A percentile compares a stretch with the other conserved stretches of the same genome.
phyloP scores from a whole-genome alignment of 1,140 invertebrate species.

The Lithobius niger region DNA sequence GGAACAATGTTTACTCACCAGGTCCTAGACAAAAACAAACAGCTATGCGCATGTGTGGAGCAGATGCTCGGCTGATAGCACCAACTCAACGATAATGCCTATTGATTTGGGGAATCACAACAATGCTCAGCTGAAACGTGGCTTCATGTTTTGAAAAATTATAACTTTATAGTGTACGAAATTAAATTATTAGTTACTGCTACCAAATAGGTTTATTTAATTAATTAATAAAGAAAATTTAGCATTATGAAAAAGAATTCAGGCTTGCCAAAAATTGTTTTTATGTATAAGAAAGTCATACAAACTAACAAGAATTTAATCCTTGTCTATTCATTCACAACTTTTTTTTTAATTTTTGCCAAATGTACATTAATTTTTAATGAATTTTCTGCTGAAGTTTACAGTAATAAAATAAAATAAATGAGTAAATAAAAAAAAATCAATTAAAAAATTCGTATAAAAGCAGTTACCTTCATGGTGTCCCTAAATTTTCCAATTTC shows the following conservation, averaged over 20 bases:
- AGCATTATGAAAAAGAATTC: neutral
- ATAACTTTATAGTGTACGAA: neutral
- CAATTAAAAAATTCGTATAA: neutral
- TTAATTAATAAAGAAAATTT: neutral
- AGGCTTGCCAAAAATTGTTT: too few species aligned
- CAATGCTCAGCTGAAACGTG: slow-evolving; percentile 17
- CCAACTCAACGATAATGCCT: slow-evolving; percentile 18
- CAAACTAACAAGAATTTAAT: too few species aligned
- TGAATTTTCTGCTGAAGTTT: neutral
- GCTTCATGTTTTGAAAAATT: too few species aligned
- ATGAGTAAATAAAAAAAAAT: neutral
- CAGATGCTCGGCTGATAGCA: slow-evolving; percentile 14
- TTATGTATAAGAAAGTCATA: too few species aligned
- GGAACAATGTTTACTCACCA: slow-evolving; percentile 16
- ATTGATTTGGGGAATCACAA: slow-evolving; percentile 20
- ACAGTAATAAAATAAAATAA: neutral
- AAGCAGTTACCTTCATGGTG: slow-evolving; percentile 75
- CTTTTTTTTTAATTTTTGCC: neutral
- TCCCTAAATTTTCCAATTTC: slow-evolving; percentile 96
- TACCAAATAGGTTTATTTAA: neutral
- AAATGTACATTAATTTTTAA: neutral
- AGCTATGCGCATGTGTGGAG: slow-evolving; percentile 15
- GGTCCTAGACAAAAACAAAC: slow-evolving; percentile 21
- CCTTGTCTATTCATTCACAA: too few species aligned
- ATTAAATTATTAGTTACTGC: neutral